phyloP scores from a whole-genome alignment of 2,797 vertebrate species.

The Pogonophryne albipinna region DNA sequence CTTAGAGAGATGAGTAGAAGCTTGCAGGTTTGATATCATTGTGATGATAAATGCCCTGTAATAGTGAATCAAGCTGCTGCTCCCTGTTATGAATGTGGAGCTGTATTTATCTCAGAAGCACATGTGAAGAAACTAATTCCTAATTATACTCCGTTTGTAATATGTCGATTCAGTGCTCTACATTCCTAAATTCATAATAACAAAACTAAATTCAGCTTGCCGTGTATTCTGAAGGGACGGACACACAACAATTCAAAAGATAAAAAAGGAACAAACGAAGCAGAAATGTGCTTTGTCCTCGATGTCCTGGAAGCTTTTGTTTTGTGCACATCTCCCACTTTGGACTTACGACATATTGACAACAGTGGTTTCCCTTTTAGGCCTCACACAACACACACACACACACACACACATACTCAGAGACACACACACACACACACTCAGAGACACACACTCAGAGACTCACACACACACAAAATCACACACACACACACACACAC shows the following conservation, averaged over 20 bases:
- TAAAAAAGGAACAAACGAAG: slow-evolving; percentile 51
- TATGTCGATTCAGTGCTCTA: slow-evolving; percentile 64
- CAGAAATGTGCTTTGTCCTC: slow-evolving; percentile 54
- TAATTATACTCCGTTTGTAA: slow-evolving; percentile 63
- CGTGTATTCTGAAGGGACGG: background rate
- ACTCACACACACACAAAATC: no score
- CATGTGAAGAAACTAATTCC: slow-evolving; percentile 31
- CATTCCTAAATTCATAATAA: slow-evolving; percentile 56
- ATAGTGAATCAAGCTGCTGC: background rate
- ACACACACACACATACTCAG: no score
- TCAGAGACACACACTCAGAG: no score
- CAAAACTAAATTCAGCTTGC: slow-evolving; percentile 3
- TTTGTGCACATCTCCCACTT: slow-evolving; percentile 63
- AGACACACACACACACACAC: no score
- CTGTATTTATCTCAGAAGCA: slow-evolving; percentile 34
- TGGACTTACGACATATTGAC: slow-evolving; percentile 42
- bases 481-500: no score
- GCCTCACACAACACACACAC: slow-evolving; percentile 13
- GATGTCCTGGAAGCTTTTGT: slow-evolving; percentile 66
- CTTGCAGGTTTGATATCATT: slow-evolving; percentile 4
- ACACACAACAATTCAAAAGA: slow-evolving; percentile 13
- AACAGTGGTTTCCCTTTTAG: slow-evolving; percentile 45
- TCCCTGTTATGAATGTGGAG: slow-evolving; percentile 8
- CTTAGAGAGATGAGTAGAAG: background rate
- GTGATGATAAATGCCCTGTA: background rate